phyloP scores from a whole-genome alignment of 2,113 vertebrate species.

The Cyanistes caeruleus region DNA sequence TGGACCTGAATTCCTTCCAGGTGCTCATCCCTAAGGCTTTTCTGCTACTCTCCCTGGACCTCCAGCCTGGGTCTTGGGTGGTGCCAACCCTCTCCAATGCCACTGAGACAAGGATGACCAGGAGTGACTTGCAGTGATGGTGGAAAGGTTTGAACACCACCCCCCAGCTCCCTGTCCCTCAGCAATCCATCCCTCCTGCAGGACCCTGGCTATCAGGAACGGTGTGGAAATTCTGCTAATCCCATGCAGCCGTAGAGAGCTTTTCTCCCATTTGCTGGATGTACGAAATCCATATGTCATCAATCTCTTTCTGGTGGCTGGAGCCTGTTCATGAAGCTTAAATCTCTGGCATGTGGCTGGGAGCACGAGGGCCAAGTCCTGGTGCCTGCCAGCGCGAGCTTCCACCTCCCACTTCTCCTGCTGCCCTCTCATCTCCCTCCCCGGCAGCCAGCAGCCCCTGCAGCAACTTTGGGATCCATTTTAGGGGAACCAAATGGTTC shows the following conservation, averaged over 20 bases:
- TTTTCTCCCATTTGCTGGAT: conserved; percentile 36
- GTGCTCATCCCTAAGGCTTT: background rate
- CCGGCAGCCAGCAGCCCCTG: background rate
- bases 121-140: background rate
- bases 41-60: background rate
- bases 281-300: conserved; percentile 58
- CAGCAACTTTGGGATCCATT: background rate
- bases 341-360: conserved; percentile 47
- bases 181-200: background rate
- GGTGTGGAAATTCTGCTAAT: background rate
- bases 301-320: conserved; percentile 24
- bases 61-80: background rate
- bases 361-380: background rate
- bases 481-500: background rate
- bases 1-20: background rate
- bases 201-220: background rate
- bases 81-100: background rate
- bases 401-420: background rate
- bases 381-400: background rate
- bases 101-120: background rate
- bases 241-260: background rate
- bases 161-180: accelerated
- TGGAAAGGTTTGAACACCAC: background rate
- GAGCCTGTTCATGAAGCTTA: conserved; percentile 34
- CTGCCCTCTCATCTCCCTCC: background rate